Percentiles rank a stretch among this genome's conserved stretches.
Conservation (phyloP, 2,113 vertebrate genomes). For the Mirza zaza region DNA sequence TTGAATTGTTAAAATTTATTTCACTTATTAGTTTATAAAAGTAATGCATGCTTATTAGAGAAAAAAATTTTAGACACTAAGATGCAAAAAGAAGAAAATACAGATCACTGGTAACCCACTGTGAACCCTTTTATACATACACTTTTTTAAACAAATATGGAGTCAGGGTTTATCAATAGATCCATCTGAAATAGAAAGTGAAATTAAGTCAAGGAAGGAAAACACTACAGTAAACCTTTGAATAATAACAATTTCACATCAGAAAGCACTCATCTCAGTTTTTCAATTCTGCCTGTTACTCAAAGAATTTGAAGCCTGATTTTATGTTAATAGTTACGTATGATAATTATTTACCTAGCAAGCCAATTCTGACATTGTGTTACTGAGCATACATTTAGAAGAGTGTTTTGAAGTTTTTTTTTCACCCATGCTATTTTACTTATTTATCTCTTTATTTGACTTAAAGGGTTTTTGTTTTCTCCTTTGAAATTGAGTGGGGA, state of each 20-base stretch:
- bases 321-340: neutral
- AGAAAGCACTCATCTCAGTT: neutral
- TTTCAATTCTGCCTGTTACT: neutral
- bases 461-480: neutral
- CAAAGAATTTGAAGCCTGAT: neutral
- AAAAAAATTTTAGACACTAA: neutral
- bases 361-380: neutral
- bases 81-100: neutral
- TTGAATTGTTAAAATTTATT: neutral
- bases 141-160: neutral
- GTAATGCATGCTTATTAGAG: neutral
- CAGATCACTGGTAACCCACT: neutral
- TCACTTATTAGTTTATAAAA: constrained; percentile 2
- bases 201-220: neutral
- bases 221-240: neutral
- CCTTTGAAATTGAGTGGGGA: neutral
- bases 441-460: neutral
- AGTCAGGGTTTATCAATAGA: neutral
- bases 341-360: neutral
- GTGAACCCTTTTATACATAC: neutral
- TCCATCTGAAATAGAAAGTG: constrained; percentile 21
- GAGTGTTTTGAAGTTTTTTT: neutral
- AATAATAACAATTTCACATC: neutral
- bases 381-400: neutral
- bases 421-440: neutral